Percentiles rank a stretch among this genome's conserved stretches.
Conservation (phyloP, 1,140 invertebrate genomes). For the Papilio xuthus region DNA sequence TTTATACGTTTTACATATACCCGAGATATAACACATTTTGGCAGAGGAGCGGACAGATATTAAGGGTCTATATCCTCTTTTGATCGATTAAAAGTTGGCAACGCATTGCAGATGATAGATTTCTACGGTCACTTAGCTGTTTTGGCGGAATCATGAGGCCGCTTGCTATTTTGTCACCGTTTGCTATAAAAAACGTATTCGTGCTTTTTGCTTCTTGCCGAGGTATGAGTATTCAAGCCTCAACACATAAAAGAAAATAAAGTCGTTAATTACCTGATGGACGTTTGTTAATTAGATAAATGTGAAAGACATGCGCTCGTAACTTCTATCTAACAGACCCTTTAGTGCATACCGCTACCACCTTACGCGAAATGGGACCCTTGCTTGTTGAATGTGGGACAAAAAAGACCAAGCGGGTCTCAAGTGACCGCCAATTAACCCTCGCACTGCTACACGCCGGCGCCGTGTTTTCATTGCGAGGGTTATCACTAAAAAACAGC, state of each 20-base stretch:
- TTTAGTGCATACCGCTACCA: slow-evolving; percentile 45
- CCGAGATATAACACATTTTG: too few relatives aligned
- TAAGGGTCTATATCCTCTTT: too few relatives aligned
- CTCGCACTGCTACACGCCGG: slow-evolving; percentile 42
- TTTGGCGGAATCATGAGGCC: too few relatives aligned
- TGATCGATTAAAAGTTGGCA: too few relatives aligned
- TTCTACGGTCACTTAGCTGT: too few relatives aligned
- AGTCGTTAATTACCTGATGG: background rate
- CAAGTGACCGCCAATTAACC: slow-evolving; percentile 55
- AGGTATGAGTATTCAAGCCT: background rate
- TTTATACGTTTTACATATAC: too few relatives aligned
- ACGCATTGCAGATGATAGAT: too few relatives aligned
- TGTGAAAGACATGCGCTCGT: background rate
- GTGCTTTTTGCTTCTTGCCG: background rate
- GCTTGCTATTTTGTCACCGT: too few relatives aligned
- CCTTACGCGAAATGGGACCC: slow-evolving; percentile 48
- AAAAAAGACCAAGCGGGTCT: slow-evolving; percentile 29
- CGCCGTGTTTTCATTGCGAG: slow-evolving; percentile 57
- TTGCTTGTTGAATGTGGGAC: slow-evolving; percentile 16
- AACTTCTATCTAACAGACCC: background rate
- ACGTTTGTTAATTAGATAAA: slow-evolving; percentile 7
- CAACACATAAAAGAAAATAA: background rate
- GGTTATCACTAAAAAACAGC: slow-evolving; percentile 59
- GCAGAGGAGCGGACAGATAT: too few relatives aligned
- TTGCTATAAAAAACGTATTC: too few relatives aligned